Evolutionary conservation across 2,888 invertebrate genomes (phyloP), one percentile per base, ranked within the genome.

Genomic region (Tinea pellionella): DNA sequence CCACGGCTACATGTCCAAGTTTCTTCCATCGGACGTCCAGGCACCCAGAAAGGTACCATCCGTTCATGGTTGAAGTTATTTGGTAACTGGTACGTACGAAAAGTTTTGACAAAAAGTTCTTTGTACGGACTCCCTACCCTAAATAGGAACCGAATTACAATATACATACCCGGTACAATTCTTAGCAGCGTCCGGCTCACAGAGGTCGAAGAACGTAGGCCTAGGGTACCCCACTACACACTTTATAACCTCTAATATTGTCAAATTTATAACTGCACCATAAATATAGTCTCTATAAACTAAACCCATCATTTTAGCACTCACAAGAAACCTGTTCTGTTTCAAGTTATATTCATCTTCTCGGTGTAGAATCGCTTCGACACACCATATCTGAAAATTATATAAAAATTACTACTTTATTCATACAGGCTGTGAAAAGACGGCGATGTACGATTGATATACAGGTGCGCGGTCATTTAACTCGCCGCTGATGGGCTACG

Each of bases 171-270:
- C 78, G 64, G 89, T 89, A 69, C 94, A 94, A 65, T 89, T 90
- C 59, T 75, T 89, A 56, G 90, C 90, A 43, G 76, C 89, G 64
- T 91, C 90, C 2, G 94, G 94, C 64, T 83, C 76, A 72, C 94
- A 94, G 0, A 93, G 89, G 66, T 92, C 91, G 61, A 94, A 88
- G 78, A 94, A 94, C 64, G 93, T 93, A 0, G 94, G 94, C 62
- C 94, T 86, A 0, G 92, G 92, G 59, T 92, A 92, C 0, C 93
- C 93, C 2, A 93, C 88, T 13, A 92, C 77, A 13, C 91, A 88
- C 74, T 94, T 94, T 41, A 89, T 84, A 19, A 90, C 80, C 70
- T 92, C 91, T 15, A 90, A 83, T 9, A 92, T 74, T 43, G 92
- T 82, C 37, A 92, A 74, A 60, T 92, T 89, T 62, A 92, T 86